Base-by-base conservation (phyloP, 2,113 vertebrate species). In the Sylvietta virens region DNA sequence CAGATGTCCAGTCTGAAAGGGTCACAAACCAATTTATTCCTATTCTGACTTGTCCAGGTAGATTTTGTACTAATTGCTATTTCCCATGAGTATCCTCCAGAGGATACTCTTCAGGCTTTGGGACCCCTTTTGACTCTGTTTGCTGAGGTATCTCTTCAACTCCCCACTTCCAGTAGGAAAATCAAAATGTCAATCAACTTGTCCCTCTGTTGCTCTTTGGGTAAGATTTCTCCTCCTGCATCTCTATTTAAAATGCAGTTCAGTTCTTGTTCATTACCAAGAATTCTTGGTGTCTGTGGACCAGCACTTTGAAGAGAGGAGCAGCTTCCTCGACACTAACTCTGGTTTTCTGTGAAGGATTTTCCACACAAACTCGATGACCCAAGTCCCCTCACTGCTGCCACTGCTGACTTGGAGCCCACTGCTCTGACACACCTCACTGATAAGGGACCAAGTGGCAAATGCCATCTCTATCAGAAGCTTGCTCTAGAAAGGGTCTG, bases 71-170 rank as follows among this genome's bases (percentile, higher is more conserved):
- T 54, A 22, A 40, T 69, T 85, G 28, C 39, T 42, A 1, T 71
- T 80, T 88, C 15, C 57, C 14, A 4, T 28, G 19, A 72, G 19
- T 37, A 44, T 73, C 18, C 30, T 64, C 14, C 57, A 81, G 60
- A 51, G 31, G 37, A 67, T 77, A 27, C 21, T 51, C 33, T 42
- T 50, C 14, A 27, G 27, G 33, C 37, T 51, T 44, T 86, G 72
- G 27, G 11, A 82, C 35, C 11, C 10, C 1, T 0, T 81, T 71
- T 12, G 8, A 19, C 51, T 84, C 30, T 1, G 0, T 71, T 60
- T 87, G 35, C 40, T 1, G 2, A 56, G 11, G 42, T 73, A 31
- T 28, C 60, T 90, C 61, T 86, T 64, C 30, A 73, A 37, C 24
- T n/a, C 33, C 42, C 47, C 17, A 24, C 20, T 73, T 83, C 35